These are phyloP conservation scores for Clitarchus hookeri DNA, from an alignment of 2,888 invertebrate genomes.

Conservation along the genomic window DNA sequence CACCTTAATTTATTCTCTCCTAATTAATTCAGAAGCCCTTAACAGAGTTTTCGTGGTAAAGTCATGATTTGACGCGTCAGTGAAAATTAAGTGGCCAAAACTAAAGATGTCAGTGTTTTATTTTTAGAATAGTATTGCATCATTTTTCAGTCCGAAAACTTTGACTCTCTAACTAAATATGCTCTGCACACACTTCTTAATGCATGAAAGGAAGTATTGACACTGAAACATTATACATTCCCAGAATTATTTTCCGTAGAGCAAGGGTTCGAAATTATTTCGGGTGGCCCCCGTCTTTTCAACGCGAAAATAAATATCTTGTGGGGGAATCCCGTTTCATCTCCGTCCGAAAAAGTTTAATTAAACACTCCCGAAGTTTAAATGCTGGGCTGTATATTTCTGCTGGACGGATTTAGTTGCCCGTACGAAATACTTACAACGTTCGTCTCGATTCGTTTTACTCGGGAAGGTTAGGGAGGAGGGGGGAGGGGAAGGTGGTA, in stretches of 20 bases:
- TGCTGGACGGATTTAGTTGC: neutral
- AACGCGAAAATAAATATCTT: neutral
- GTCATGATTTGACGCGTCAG: too few relatives aligned
- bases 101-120: too few relatives aligned
- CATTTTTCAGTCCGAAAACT: too few relatives aligned
- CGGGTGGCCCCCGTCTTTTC: neutral
- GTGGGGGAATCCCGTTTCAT: neutral
- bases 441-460: neutral
- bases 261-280: neutral
- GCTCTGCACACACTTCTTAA: too few relatives aligned
- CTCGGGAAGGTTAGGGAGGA: neutral
- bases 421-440: neutral
- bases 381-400: neutral
- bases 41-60: too few relatives aligned
- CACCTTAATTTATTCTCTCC: too few relatives aligned
- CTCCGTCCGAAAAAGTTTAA: neutral
- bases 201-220: too few relatives aligned
- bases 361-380: neutral
- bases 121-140: too few relatives aligned
- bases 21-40: too few relatives aligned
- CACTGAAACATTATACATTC: too few relatives aligned
- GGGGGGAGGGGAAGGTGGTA: neutral
- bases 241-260: neutral
- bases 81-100: too few relatives aligned
- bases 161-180: too few relatives aligned